These are phyloP conservation scores for Cyclophora albipunctata DNA, from an alignment of 2,888 invertebrate genomes.

Conservation along the genomic window DNA sequence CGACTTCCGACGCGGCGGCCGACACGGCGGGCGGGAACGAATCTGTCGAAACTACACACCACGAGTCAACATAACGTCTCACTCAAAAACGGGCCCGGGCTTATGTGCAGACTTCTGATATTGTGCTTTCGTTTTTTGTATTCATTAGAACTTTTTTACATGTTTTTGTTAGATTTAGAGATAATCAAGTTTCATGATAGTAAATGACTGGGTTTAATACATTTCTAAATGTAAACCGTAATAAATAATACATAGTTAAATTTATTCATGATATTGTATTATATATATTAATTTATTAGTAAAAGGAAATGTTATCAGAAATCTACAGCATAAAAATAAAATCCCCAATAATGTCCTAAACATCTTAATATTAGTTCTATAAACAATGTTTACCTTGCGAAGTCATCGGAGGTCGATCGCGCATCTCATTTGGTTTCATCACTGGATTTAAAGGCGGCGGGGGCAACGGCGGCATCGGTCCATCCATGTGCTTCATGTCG, in stretches of 20 bases:
- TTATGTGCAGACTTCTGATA: slow-evolving; percentile 9
- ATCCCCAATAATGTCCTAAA: slow-evolving; percentile 7
- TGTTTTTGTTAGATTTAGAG: background rate
- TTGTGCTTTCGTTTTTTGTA: background rate
- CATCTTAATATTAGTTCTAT: slow-evolving; percentile 6
- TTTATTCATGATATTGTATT: too few relatives aligned
- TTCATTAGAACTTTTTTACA: background rate
- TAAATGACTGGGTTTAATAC: too few relatives aligned
- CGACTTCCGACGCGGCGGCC: slow-evolving; percentile 77
- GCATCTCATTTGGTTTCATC: slow-evolving; percentile 76
- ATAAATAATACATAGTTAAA: too few relatives aligned
- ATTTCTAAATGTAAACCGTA: too few relatives aligned
- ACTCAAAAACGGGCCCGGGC: too few relatives aligned
- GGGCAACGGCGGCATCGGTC: slow-evolving; percentile 3
- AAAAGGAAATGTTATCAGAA: slow-evolving; percentile 22
- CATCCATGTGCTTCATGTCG: slow-evolving; percentile 4
- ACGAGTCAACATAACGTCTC: slow-evolving; percentile 64
- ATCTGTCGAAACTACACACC: slow-evolving; percentile 76
- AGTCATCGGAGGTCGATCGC: slow-evolving; percentile 56
- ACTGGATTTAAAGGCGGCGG: slow-evolving; percentile 25
- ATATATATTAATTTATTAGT: too few relatives aligned
- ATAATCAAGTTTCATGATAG: too few relatives aligned
- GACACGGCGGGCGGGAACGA: slow-evolving; percentile 56
- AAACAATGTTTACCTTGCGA: slow-evolving; percentile 44
- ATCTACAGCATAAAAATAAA: slow-evolving; percentile 13